phyloP scores from a whole-genome alignment of 2,113 vertebrate genomes.

The Mustelus asterias region DNA sequence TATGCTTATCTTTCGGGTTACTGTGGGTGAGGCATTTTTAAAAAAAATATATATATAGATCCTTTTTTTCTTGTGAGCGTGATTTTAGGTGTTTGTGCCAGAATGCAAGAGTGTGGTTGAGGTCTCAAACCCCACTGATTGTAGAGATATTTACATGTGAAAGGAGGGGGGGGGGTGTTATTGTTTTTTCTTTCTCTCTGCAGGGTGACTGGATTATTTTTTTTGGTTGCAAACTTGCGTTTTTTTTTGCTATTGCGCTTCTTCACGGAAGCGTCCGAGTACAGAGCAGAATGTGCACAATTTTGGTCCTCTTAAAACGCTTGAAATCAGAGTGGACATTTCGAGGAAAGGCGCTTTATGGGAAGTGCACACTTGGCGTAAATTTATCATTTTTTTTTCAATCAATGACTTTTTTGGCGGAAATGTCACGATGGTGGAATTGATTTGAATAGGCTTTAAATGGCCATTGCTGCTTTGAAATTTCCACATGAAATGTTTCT shows the following conservation, averaged over 20 bases:
- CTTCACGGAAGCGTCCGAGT: not conserved
- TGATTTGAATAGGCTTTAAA: not conserved
- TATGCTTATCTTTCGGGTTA: not conserved
- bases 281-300: not conserved
- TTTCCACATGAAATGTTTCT: not conserved
- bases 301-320: not conserved
- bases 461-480: not conserved
- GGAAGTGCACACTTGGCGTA: not conserved
- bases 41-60: too few species aligned
- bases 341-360: not conserved
- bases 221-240: not conserved
- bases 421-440: conserved; percentile 3
- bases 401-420: not conserved
- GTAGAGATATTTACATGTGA: conserved; percentile 28
- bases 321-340: not conserved
- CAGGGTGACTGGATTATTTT: conserved; percentile 10
- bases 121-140: not conserved
- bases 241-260: not conserved
- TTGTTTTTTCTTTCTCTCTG: not conserved
- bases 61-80: not conserved
- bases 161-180: not conserved
- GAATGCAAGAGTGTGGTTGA: not conserved
- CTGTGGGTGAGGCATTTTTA: not conserved
- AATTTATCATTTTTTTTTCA: conserved; percentile 3
- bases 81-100: not conserved